Evolutionary conservation across 1,140 invertebrate species (phyloP), one percentile per base, ranked within the genome.

Genomic region (Neocloeon triangulifer): DNA sequence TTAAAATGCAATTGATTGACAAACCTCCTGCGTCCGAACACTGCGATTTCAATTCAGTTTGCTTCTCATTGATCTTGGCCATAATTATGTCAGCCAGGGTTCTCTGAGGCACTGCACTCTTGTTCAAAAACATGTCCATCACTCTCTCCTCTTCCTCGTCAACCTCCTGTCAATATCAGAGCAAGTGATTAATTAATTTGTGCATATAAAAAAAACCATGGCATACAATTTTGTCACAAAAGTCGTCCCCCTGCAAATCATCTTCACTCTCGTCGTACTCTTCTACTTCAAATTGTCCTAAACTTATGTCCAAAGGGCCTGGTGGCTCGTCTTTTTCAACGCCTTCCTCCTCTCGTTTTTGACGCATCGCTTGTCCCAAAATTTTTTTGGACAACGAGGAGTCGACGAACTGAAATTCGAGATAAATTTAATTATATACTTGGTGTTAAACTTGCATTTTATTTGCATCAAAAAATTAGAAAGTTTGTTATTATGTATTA

Each of bases 31-130:
- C 60, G 49, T 84, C 85, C 30, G 77, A 79, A n/a, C n/a, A n/a
- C 42, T 86, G 73, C 7, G 78, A 70, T 14, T 77, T 65, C 19
- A 94, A 59, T 57, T 94, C 88, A 7, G 82, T 86, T 48, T 84
- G 69, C 48, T 89, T 92, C 46, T 92, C 85, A 30, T 75, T 80
- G 26, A 95, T 70, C 57, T 88, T 94, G 42, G 91, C 82, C 57
- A 73, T 68, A 35, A 96, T 88, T 28, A 91, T 73, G 48, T 95
- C 84, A 18, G 77, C 79, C 18, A 95, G 50, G 14, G 80, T 85
- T 29, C 70, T 50, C 44, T 50, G n/a, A n/a, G n/a, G n/a, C 45
- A 41, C 56, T 28, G 52, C 62, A 53, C 74, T 70, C 52, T 56
- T 62, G 33, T 64, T 67, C 70, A 84, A 80, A 45, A 94, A 96